A percentile compares a stretch with the other conserved stretches of the same genome.
These are phyloP conservation scores for Panthera uncia DNA, from an alignment of 2,113 vertebrate genomes.

Conservation along the genomic window DNA sequence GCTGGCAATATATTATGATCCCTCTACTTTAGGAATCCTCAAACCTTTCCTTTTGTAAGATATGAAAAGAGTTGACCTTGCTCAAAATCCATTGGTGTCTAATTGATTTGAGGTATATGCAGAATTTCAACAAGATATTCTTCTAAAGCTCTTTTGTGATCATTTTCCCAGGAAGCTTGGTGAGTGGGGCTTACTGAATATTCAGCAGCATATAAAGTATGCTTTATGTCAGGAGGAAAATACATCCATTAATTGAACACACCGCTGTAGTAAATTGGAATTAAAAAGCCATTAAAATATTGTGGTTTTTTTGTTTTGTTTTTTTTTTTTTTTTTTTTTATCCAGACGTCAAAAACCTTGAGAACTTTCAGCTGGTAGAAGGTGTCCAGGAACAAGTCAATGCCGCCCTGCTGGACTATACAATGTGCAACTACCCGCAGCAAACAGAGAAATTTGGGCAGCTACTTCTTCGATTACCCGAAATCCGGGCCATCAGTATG, in stretches of 20 bases:
- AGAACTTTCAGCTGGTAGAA: constrained; percentile 98
- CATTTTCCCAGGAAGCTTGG: constrained; percentile 77
- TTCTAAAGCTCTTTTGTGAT: constrained; percentile 76
- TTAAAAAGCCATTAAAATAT: constrained; percentile 70
- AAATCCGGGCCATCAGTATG: constrained; percentile 98
- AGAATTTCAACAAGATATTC: constrained; percentile 84
- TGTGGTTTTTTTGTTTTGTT: neutral
- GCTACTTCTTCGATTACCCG: constrained; percentile 95
- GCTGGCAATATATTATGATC: constrained; percentile 88
- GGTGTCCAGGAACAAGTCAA: constrained; percentile 99
- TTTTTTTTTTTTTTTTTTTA: constrained; percentile 39
- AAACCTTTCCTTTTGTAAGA: constrained; percentile 84
- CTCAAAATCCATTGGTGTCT: constrained; percentile 85
- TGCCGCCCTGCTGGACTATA: constrained; percentile 96
- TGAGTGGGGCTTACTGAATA: constrained; percentile 75
- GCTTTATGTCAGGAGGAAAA: constrained; percentile 74
- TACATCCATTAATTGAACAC: constrained; percentile 46
- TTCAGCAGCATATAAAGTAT: constrained; percentile 70
- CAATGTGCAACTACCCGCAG: constrained; percentile 97
- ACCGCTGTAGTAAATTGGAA: constrained; percentile 63
- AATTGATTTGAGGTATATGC: constrained; percentile 85
- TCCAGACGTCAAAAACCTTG: constrained; percentile 97
- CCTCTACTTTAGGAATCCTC: constrained; percentile 83
- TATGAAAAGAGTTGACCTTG: constrained; percentile 87
- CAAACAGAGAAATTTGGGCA: constrained; percentile 98